phyloP scores from a whole-genome alignment of 2,797 vertebrate genomes.

The Kryptopterus vitreolus region DNA sequence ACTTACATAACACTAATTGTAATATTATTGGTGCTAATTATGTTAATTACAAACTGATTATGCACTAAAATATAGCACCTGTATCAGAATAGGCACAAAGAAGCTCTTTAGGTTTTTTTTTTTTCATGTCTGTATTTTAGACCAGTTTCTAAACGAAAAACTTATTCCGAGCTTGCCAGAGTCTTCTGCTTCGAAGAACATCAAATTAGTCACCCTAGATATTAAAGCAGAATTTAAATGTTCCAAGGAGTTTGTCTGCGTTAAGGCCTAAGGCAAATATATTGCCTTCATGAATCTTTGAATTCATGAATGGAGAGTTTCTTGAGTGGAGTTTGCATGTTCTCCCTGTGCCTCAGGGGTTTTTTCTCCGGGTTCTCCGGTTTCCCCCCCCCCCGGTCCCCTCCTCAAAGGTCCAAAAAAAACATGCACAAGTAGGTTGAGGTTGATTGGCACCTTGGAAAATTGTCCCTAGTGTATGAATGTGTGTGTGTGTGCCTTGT shows the following conservation, averaged over 20 bases:
- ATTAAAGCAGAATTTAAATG: background rate
- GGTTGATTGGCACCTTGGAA: too few relatives aligned
- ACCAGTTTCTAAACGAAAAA: background rate
- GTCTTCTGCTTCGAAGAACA: background rate
- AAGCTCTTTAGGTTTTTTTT: background rate
- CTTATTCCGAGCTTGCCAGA: background rate
- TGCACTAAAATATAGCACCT: background rate
- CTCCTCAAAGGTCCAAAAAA: too few relatives aligned
- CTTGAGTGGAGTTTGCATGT: too few relatives aligned
- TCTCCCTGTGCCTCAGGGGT: too few relatives aligned
- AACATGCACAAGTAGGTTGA: too few relatives aligned
- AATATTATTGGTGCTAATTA: constrained; percentile 13
- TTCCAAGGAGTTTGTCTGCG: background rate
- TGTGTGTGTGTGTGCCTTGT: too few relatives aligned
- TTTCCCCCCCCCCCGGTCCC: too few relatives aligned
- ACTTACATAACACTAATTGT: constrained; percentile 3
- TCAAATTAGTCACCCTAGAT: background rate
- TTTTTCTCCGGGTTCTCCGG: too few relatives aligned
- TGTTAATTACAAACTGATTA: constrained; percentile 2
- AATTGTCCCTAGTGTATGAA: too few relatives aligned
- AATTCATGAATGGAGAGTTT: too few relatives aligned
- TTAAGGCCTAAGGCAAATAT: background rate
- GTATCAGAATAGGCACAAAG: background rate
- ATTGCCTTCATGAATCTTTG: too few relatives aligned
- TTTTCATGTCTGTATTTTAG: background rate